Evolutionary conservation across 2,888 invertebrate species (phyloP), one percentile per base, ranked within the genome.

Genomic region (Oegoconia quadripuncta): DNA sequence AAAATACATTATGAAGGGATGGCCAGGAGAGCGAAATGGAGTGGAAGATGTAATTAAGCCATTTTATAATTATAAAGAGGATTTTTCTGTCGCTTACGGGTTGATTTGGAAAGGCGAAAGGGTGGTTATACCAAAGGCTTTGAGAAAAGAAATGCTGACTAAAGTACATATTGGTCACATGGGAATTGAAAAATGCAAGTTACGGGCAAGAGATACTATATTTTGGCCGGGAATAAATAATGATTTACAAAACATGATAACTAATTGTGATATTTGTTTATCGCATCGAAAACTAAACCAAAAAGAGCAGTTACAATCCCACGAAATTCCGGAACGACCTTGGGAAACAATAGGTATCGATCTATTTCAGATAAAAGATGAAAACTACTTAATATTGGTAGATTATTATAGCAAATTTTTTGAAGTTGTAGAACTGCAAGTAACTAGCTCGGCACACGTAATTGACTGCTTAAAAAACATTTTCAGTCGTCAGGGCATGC

Each of bases 211-310:
- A 2, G 50, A 50, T 34, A 37, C 41, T 13, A 42, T 50, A 32
- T 54, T 38, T 38, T 51, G 51, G 51, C 51, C 54, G 1, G 37
- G 39, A 30, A 48, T 50, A 22, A 42, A 37, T 12, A 20, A 35
- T 4, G 41, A 53, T 5, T 25, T 50, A 28, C 14, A 41, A 9
- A 40, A 50, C 30, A 32, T 13, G 13, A 33, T 23, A 11, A 41
- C 30, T n/a, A 25, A 42, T 14, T 50, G 50, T 36, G 43, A 49
- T 11, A 39, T 35, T 1, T 49, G 48, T 26, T 27, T 49, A 8
- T 37, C 47, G 3, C 18, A 17, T 20, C 11, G 20, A 3, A 17
- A 20, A 20, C 14, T 15, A 25, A 34, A 34, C 12, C 15, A 3
- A 7, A 34, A 26, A 17, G 39, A 39, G 11, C 16, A 33, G 17